A percentile compares a stretch with the other conserved stretches of the same genome.
Conservation (phyloP, 2,888 invertebrate genomes). For the Athalia cordata region DNA sequence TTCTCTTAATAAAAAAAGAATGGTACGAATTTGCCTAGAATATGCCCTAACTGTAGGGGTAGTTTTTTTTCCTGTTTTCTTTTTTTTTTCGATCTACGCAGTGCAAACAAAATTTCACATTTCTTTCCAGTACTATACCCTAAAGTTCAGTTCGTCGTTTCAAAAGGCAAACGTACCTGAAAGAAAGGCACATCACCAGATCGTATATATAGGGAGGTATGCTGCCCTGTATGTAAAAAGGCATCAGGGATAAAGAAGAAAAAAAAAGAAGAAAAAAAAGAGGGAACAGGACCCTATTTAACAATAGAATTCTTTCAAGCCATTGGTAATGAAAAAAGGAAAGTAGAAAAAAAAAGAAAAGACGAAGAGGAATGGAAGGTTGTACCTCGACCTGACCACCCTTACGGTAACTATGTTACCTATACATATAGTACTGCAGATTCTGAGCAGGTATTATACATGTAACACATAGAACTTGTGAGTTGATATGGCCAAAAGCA, state of each 20-base stretch:
- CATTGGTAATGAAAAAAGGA: conserved; percentile 60
- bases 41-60: background rate
- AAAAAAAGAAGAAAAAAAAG: conserved; percentile 48
- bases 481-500: too few species aligned
- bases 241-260: conserved; percentile 46
- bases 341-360: too few species aligned
- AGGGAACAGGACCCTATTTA: conserved; percentile 63
- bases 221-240: conserved; percentile 53
- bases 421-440: background rate
- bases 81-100: background rate
- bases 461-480: background rate
- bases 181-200: conserved; percentile 60
- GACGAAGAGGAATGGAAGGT: conserved; percentile 14
- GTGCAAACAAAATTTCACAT: background rate
- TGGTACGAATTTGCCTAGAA: background rate
- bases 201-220: background rate
- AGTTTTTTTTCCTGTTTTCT: too few species aligned
- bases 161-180: conserved; percentile 61
- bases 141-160: conserved; percentile 48
- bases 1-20: background rate
- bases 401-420: conserved; percentile 22
- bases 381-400: conserved; percentile 40
- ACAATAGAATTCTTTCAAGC: conserved; percentile 67
- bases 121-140: conserved; percentile 41
- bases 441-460: conserved; percentile 4